These are phyloP conservation scores for Ceratina japonica DNA, from an alignment of 1,140 invertebrate genomes.

Conservation along the genomic window DNA sequence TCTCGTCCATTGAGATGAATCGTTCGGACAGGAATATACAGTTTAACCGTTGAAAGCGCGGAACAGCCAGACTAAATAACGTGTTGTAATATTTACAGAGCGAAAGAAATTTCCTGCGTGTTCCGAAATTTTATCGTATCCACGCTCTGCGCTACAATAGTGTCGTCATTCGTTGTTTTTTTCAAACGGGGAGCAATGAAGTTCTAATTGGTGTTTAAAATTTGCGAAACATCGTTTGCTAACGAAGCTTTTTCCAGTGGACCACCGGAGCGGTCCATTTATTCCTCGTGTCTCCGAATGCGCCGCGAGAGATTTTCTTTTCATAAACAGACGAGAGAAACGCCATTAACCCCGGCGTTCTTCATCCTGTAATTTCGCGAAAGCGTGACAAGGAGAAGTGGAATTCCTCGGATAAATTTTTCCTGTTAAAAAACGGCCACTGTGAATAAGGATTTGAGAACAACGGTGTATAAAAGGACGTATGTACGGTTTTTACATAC, in stretches of 20 bases:
- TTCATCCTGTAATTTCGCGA: conserved; percentile 48
- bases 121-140: too few species aligned
- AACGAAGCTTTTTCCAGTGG: not conserved
- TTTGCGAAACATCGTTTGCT: not conserved
- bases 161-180: too few species aligned
- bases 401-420: conserved; percentile 54
- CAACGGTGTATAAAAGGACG: not conserved
- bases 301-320: conserved; percentile 46
- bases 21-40: too few species aligned
- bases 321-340: conserved; percentile 50
- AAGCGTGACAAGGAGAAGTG: conserved; percentile 34
- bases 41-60: too few species aligned
- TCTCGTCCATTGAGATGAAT: too few species aligned
- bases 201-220: not conserved
- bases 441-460: not conserved
- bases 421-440: not conserved
- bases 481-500: not conserved
- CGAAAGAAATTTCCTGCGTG: too few species aligned
- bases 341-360: conserved; percentile 36
- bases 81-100: too few species aligned
- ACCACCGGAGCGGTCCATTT: conserved; percentile 27
- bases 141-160: too few species aligned
- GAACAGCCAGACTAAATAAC: too few species aligned
- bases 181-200: not conserved
- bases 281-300: conserved; percentile 25